Conservation (phyloP, 2,888 invertebrate species). For the Chaitophorus viminalis region DNA sequence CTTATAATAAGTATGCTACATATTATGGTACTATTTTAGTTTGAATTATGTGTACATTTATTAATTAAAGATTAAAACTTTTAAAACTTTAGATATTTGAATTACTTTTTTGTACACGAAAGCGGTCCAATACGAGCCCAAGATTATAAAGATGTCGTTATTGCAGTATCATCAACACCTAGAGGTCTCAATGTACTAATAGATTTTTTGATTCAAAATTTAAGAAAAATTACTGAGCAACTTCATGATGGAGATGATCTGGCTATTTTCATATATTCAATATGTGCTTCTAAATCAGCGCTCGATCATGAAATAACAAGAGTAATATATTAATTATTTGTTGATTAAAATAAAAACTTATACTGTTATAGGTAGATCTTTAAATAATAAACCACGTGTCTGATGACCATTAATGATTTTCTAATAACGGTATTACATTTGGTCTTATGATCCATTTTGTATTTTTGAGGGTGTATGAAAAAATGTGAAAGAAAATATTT, state of each 20-base stretch:
- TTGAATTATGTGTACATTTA: no score
- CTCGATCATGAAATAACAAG: constrained; percentile 25
- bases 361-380: no score
- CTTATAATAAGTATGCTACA: neutral
- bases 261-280: constrained; percentile 19
- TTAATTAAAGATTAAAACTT: no score
- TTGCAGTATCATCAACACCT: neutral
- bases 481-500: no score
- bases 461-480: no score
- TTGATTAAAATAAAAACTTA: no score
- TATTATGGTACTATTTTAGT: neutral
- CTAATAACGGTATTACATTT: no score
- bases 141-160: constrained; percentile 27
- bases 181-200: constrained; percentile 3
- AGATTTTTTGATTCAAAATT: constrained; percentile 26
- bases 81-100: constrained; percentile 8
- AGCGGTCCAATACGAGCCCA: neutral
- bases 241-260: neutral
- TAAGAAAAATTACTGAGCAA: neutral
- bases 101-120: neutral
- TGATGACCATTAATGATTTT: no score
- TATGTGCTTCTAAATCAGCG: constrained; percentile 22
- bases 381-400: no score
- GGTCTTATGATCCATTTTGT: no score
- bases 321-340: neutral